A percentile compares a stretch with the other conserved stretches of the same genome.
phyloP scores from a whole-genome alignment of 1,140 invertebrate genomes.

The Aporrectodea caliginosa region DNA sequence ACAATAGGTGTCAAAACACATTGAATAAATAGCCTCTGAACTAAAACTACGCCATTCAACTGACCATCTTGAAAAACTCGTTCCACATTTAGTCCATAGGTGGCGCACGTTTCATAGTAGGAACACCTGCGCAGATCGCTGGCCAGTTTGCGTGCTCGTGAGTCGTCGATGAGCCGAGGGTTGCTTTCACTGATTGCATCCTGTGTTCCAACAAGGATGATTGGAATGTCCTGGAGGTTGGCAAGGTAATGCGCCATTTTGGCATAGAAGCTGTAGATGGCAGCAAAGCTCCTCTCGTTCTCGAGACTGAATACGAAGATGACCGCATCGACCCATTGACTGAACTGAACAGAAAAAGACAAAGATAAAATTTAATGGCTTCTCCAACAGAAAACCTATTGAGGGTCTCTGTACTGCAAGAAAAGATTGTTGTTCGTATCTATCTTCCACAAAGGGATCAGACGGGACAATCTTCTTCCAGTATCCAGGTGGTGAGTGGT shows the following conservation, averaged over 20 bases:
- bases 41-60: too few species aligned
- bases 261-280: slow-evolving; percentile 88
- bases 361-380: too few species aligned
- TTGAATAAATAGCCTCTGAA: slow-evolving; percentile 34
- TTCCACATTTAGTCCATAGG: slow-evolving; percentile 95
- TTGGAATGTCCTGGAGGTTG: slow-evolving; percentile 85
- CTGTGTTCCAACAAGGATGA: slow-evolving; percentile 96
- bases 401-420: too few species aligned
- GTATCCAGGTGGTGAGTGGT: too few species aligned
- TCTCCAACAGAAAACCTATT: too few species aligned
- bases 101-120: slow-evolving; percentile 97
- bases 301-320: slow-evolving; percentile 96
- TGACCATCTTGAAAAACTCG: slow-evolving; percentile 95
- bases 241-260: slow-evolving; percentile 92
- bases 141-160: slow-evolving; percentile 83
- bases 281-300: slow-evolving; percentile 91
- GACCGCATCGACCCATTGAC: slow-evolving; percentile 95
- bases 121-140: slow-evolving; percentile 86
- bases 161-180: slow-evolving; percentile 89
- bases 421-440: too few species aligned
- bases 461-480: too few species aligned
- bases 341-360: slow-evolving; percentile 68
- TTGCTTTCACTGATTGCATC: slow-evolving; percentile 94
- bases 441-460: too few species aligned
- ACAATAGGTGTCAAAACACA: too few species aligned